Conservation (phyloP, 1,140 invertebrate species). For the Vollenhovia emeryi region DNA sequence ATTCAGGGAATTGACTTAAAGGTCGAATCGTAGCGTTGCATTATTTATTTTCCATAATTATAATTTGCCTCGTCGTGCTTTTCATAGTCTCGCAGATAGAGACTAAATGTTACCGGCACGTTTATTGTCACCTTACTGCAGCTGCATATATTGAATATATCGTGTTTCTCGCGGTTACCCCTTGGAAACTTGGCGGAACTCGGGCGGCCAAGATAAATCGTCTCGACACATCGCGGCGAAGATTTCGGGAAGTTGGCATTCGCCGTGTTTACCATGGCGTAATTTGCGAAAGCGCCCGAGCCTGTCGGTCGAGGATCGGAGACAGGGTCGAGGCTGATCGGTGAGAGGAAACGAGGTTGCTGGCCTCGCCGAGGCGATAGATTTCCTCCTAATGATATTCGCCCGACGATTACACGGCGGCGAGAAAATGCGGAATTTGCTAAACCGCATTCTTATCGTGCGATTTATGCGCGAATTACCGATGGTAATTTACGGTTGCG, state of each 20-base stretch:
- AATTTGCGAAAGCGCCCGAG: constrained; percentile 36
- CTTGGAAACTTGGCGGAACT: constrained; percentile 19
- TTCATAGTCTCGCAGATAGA: constrained; percentile 10
- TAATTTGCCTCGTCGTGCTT: neutral
- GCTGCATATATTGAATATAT: constrained; percentile 3
- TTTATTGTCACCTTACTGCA: constrained; percentile 10
- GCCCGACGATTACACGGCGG: neutral
- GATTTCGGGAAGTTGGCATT: constrained; percentile 47
- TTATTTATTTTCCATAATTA: constrained; percentile 25
- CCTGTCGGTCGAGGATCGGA: neutral
- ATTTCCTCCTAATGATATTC: constrained; percentile 34
- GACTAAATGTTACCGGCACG: neutral
- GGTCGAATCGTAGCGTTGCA: neutral
- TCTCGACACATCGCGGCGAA: constrained; percentile 14
- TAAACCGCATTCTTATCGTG: constrained; percentile 27
- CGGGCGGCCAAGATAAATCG: constrained; percentile 26
- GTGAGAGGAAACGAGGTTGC: constrained; percentile 53
- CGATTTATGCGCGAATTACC: constrained; percentile 34
- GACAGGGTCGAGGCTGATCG: constrained; percentile 62
- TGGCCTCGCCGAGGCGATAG: neutral
- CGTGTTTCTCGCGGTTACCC: neutral
- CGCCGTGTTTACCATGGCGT: constrained; percentile 12
- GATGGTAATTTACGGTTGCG: constrained; percentile 11
- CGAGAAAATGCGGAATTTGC: neutral
- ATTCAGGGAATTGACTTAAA: neutral